Conservation (phyloP, 2,888 invertebrate species). For the Parascotia fuliginaria region DNA sequence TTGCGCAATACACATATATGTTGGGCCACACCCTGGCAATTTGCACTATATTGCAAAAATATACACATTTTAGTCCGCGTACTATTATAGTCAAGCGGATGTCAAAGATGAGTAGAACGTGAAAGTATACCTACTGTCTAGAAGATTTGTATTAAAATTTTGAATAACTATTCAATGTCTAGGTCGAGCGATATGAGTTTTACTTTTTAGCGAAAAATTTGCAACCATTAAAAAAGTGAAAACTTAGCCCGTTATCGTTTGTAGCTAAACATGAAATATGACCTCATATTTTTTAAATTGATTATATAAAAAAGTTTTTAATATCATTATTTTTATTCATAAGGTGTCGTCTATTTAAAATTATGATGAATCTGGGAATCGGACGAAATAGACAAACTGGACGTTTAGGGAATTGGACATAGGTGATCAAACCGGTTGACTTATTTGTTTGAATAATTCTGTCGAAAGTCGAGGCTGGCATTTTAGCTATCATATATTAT, state of each 20-base stretch:
- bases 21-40: constrained; percentile 19
- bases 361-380: no score
- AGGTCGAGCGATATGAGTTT: constrained; percentile 1
- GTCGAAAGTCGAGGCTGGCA: no score
- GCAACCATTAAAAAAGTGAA: not conserved
- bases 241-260: not conserved
- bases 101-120: constrained; percentile 3
- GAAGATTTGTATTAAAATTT: not conserved
- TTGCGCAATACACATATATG: constrained; percentile 24
- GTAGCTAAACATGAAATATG: not conserved
- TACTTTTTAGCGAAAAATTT: not conserved
- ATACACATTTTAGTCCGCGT: constrained; percentile 9
- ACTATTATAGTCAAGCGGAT: constrained; percentile 3
- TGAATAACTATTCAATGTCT: constrained; percentile 9
- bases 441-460: no score
- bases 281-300: not conserved
- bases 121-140: constrained; percentile 21
- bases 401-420: no score
- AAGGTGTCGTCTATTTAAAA: no score
- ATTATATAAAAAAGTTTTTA: no score
- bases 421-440: no score
- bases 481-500: no score
- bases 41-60: constrained; percentile 32
- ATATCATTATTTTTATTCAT: no score
- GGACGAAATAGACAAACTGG: no score